phyloP scores from a whole-genome alignment of 2,888 invertebrate genomes.

The Drosophila cognata region DNA sequence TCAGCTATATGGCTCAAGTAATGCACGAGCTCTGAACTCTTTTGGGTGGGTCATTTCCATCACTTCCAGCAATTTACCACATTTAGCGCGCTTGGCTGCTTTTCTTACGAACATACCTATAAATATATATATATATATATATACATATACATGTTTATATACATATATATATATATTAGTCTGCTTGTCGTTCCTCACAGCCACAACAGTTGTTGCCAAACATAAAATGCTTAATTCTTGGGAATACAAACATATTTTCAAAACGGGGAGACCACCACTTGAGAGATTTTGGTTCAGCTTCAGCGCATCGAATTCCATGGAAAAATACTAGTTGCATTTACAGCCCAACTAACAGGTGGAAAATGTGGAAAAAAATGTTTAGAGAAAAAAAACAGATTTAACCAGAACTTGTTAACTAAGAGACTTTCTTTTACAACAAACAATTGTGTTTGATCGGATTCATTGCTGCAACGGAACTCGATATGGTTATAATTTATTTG shows the following conservation, averaged over 20 bases:
- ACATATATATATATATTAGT: not conserved
- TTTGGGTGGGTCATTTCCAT: slow-evolving; percentile 70
- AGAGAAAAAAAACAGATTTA: slow-evolving; percentile 4
- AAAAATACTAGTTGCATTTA: slow-evolving; percentile 40
- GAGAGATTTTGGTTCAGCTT: slow-evolving; percentile 62
- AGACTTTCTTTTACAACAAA: slow-evolving; percentile 20
- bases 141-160: not conserved
- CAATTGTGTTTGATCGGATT: not conserved
- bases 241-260: slow-evolving; percentile 62
- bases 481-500: not conserved
- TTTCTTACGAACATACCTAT: slow-evolving; percentile 22
- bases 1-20: slow-evolving; percentile 26
- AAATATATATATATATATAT: not conserved
- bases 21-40: slow-evolving; percentile 69
- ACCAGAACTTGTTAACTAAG: slow-evolving; percentile 25
- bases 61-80: slow-evolving; percentile 28
- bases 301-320: slow-evolving; percentile 59
- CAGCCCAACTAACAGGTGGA: slow-evolving; percentile 39
- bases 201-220: slow-evolving; percentile 53
- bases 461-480: not conserved
- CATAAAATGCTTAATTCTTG: slow-evolving; percentile 72
- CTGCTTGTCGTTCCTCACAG: slow-evolving; percentile 25
- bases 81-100: slow-evolving; percentile 56
- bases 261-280: not conserved
- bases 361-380: slow-evolving; percentile 15